Evolutionary conservation across 2,888 invertebrate species (phyloP).

Genomic region (Baronia brevicornis): DNA sequence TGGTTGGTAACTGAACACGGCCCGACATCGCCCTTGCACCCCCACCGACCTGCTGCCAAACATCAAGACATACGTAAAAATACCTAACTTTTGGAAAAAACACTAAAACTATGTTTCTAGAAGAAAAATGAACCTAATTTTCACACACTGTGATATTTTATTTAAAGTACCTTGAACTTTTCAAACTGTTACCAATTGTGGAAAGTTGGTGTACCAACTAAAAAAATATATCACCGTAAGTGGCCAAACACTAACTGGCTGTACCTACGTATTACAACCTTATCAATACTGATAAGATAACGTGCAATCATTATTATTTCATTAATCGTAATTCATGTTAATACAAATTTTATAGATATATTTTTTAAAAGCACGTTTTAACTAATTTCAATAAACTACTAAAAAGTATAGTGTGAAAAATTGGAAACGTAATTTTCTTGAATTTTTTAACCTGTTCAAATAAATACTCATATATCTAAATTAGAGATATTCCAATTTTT

Average conservation of each 20-base stretch:
- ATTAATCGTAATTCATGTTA: conserved; percentile 53
- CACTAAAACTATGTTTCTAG: conserved; percentile 2
- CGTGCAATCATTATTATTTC: conserved; percentile 53
- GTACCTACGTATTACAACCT: conserved; percentile 40
- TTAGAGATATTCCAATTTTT: too few relatives aligned
- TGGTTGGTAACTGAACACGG: conserved; percentile 93
- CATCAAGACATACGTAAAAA: conserved; percentile 1
- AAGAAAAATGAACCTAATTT: not conserved
- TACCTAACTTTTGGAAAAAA: not conserved
- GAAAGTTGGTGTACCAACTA: conserved; percentile 10
- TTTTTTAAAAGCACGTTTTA: too few relatives aligned
- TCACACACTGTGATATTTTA: not conserved
- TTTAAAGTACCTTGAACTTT: conserved; percentile 7
- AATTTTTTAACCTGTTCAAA: too few relatives aligned
- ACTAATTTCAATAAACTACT: conserved; percentile 5
- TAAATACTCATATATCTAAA: too few relatives aligned
- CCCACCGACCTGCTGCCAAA: conserved; percentile 37
- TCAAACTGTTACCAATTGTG: conserved; percentile 14
- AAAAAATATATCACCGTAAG: conserved; percentile 27
- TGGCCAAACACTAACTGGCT: conserved; percentile 40
- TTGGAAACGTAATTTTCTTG: too few relatives aligned
- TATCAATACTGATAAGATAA: conserved; percentile 62
- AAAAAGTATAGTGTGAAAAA: too few relatives aligned
- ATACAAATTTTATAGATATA: conserved; percentile 19
- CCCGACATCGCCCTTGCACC: conserved; percentile 82